Evolutionary conservation across 2,113 vertebrate species (phyloP).

Genomic region (Eclectus roratus): DNA sequence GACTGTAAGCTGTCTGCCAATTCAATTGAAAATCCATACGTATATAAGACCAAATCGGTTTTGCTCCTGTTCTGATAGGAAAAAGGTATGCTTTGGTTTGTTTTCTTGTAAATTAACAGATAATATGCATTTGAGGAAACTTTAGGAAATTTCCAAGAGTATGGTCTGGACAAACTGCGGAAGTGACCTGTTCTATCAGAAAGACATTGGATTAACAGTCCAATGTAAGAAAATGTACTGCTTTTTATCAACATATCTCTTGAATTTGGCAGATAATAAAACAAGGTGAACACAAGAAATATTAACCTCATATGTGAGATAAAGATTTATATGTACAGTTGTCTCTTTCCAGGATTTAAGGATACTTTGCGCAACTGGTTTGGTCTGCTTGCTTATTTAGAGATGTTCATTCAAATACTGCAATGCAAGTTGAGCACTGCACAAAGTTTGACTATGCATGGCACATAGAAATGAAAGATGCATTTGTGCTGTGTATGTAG

Average conservation of each 20-base stretch:
- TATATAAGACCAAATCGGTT: fast-evolving
- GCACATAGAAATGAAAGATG: neutral
- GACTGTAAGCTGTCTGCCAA: neutral
- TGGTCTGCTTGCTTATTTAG: neutral
- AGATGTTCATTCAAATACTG: neutral
- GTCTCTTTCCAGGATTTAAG: neutral
- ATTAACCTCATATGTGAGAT: neutral
- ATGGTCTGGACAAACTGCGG: neutral
- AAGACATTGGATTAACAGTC: neutral
- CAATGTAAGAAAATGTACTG: neutral
- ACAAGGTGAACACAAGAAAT: neutral
- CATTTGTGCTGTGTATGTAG: neutral
- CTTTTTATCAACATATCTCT: neutral
- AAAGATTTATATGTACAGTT: neutral
- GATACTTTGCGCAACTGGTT: neutral
- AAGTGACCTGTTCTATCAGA: neutral
- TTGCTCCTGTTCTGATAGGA: neutral
- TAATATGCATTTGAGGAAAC: neutral
- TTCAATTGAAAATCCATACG: neutral
- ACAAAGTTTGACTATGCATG: neutral
- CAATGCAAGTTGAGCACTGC: neutral
- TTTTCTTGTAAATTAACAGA: neutral
- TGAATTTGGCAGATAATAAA: neutral
- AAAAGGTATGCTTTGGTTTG: neutral
- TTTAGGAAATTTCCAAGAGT: neutral